A percentile compares a stretch with the other conserved stretches of the same genome.
Conservation (phyloP, 1,140 invertebrate species). For the Grapholita molesta region DNA sequence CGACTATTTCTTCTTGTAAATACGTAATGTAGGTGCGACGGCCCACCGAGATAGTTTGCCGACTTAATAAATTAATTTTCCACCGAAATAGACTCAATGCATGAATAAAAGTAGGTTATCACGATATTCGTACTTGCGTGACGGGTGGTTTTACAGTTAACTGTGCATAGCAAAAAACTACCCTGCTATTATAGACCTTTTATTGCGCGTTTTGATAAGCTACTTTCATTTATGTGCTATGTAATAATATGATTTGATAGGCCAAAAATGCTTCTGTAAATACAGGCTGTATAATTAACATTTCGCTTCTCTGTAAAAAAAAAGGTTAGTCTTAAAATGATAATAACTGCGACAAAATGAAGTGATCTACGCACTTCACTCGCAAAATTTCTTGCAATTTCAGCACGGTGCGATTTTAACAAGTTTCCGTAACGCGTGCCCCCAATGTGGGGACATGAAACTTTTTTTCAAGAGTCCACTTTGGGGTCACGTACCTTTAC, state of each 20-base stretch:
- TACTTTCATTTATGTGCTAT: slow-evolving; percentile 40
- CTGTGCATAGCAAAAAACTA: background rate
- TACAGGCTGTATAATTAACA: slow-evolving; percentile 32
- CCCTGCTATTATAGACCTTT: background rate
- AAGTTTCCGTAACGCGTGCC: no score
- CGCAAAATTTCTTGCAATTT: no score
- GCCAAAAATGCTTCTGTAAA: slow-evolving; percentile 73
- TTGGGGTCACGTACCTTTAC: no score
- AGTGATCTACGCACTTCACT: no score
- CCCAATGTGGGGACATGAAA: no score
- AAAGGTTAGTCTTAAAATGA: no score
- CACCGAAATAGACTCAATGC: background rate
- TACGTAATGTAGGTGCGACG: slow-evolving; percentile 49
- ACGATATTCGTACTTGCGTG: background rate
- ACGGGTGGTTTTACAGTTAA: background rate
- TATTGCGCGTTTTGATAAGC: background rate
- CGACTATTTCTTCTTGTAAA: slow-evolving; percentile 48
- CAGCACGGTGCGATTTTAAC: no score
- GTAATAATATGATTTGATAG: slow-evolving; percentile 60
- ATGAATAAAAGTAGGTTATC: background rate
- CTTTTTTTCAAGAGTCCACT: no score
- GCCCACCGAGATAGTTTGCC: slow-evolving; percentile 59
- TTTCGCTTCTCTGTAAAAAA: background rate
- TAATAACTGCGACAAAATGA: no score
- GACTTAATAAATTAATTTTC: slow-evolving; percentile 33